Evolutionary conservation across 2,113 vertebrate genomes (phyloP).

Genomic region (Apus apus): DNA sequence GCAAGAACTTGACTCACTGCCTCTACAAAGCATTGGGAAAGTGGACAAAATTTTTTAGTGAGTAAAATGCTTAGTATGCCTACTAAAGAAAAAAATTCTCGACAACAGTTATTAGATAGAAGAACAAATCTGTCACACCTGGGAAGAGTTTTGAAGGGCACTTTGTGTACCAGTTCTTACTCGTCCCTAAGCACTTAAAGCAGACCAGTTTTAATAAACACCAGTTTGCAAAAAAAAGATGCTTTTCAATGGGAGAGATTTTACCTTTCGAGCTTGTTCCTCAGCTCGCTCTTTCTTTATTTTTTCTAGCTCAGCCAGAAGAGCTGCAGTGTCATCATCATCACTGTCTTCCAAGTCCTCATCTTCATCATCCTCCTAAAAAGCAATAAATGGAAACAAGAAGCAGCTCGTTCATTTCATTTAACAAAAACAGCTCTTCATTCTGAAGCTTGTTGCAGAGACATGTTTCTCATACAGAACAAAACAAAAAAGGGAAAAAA

Average conservation of each 20-base stretch:
- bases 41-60: neutral
- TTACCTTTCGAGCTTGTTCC: constrained; percentile 94
- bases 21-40: neutral
- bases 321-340: constrained; percentile 94
- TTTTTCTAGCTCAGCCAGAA: constrained; percentile 95
- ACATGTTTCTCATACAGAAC: neutral
- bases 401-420: neutral
- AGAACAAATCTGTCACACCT: neutral
- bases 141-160: neutral
- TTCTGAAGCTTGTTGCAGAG: neutral
- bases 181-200: neutral
- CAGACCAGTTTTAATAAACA: neutral
- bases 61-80: neutral
- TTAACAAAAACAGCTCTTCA: neutral
- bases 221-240: neutral
- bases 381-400: neutral
- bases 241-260: neutral
- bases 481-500: neutral
- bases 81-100: neutral
- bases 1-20: neutral
- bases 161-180: neutral
- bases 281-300: constrained; percentile 98
- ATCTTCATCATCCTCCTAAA: constrained; percentile 81
- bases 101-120: neutral
- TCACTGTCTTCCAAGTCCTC: constrained; percentile 94